Conservation (phyloP, 2,113 vertebrate genomes). For the Gopherus flavomarginatus region DNA sequence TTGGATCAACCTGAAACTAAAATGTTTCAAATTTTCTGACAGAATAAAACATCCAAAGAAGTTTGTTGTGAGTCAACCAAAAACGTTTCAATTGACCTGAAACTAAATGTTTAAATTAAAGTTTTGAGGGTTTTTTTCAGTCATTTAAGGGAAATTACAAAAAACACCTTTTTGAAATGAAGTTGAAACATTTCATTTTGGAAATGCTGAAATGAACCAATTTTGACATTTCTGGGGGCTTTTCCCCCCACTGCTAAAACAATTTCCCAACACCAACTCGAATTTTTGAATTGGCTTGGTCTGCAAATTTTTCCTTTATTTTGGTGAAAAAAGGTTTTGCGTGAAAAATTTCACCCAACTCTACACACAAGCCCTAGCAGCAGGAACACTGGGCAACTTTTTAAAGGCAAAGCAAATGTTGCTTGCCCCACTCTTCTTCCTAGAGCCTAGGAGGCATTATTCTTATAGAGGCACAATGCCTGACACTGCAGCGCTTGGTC, state of each 20-base stretch:
- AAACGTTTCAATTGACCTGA: too few relatives aligned
- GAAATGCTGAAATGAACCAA: neutral
- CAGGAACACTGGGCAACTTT: neutral
- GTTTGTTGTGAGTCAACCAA: neutral
- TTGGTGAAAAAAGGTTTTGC: neutral
- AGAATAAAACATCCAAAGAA: neutral
- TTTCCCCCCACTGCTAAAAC: neutral
- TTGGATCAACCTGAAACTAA: neutral
- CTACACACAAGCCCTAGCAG: accelerated
- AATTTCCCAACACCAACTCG: neutral
- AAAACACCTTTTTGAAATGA: neutral
- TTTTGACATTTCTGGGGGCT: neutral
- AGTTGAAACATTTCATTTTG: neutral
- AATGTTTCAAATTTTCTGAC: neutral
- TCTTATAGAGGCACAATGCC: neutral
- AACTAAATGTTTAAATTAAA: too few relatives aligned
- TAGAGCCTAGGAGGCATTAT: accelerated
- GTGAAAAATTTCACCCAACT: neutral
- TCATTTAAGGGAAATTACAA: neutral
- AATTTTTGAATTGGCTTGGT: neutral
- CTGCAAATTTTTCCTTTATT: neutral
- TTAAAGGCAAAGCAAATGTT: neutral
- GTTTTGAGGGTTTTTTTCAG: too few relatives aligned
- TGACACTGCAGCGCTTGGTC: neutral
- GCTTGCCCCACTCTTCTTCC: neutral